A percentile compares a stretch with the other conserved stretches of the same genome.
phyloP scores from a whole-genome alignment of 2,113 vertebrate species.

The Calonectris borealis region DNA sequence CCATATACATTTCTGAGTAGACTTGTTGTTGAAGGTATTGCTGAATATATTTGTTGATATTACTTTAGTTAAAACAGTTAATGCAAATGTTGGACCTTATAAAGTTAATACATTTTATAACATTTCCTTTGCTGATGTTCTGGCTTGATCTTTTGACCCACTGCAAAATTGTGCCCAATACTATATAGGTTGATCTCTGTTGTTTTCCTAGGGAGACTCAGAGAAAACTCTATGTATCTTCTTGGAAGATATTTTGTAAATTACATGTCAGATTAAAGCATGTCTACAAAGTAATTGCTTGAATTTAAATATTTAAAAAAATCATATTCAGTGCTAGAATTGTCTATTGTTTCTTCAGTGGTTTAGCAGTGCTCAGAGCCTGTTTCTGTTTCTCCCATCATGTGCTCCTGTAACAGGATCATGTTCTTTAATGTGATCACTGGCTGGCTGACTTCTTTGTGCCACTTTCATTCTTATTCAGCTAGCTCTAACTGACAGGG shows the following conservation, averaged over 20 bases:
- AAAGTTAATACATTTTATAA: background rate
- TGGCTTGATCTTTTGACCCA: background rate
- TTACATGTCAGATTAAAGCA: background rate
- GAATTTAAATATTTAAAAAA: background rate
- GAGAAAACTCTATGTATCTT: background rate
- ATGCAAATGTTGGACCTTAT: background rate
- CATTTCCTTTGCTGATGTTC: background rate
- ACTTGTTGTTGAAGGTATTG: background rate
- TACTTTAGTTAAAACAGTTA: background rate
- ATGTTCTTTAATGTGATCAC: slow-evolving; percentile 9
- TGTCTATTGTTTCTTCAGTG: background rate
- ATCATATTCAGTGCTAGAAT: background rate
- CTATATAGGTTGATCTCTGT: background rate
- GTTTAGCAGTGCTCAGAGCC: background rate
- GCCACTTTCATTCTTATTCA: slow-evolving; percentile 20
- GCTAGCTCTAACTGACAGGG: background rate
- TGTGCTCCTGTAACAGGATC: slow-evolving; percentile 17
- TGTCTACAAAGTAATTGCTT: background rate
- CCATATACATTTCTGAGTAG: background rate
- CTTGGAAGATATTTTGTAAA: background rate
- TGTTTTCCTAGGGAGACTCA: background rate
- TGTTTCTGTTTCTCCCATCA: background rate
- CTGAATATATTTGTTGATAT: background rate
- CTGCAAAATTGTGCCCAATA: background rate
- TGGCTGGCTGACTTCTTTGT: background rate